These are phyloP conservation scores for Lepidurus couesii DNA, from an alignment of 1,140 invertebrate genomes.

Conservation along the genomic window DNA sequence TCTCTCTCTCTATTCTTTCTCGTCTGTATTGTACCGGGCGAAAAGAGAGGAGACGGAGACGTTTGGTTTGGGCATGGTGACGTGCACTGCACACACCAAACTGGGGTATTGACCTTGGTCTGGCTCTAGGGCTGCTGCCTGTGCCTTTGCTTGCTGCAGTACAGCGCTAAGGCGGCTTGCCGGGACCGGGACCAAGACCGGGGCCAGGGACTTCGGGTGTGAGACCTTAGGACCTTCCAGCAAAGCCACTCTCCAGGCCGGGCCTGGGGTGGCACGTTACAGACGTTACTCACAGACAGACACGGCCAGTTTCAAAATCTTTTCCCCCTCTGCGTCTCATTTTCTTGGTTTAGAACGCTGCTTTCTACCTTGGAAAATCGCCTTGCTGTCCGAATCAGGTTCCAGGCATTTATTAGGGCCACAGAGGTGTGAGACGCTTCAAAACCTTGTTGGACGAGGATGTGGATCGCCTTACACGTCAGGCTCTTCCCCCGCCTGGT, in stretches of 20 bases:
- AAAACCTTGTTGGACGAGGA: neutral
- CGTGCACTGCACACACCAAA: slow-evolving; percentile 18
- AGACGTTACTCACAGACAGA: neutral
- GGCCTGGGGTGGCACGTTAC: slow-evolving; percentile 8
- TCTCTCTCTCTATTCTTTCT: neutral
- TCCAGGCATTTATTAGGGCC: neutral
- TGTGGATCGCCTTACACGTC: neutral
- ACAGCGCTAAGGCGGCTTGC: neutral
- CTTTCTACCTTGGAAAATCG: neutral
- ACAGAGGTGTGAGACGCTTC: neutral
- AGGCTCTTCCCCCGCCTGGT: neutral
- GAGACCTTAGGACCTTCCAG: neutral
- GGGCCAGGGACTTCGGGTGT: neutral
- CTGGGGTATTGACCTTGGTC: slow-evolving; percentile 20
- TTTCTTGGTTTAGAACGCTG: neutral
- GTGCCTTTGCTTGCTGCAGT: neutral
- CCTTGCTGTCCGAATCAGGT: neutral
- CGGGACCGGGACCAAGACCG: neutral
- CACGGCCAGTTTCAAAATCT: neutral
- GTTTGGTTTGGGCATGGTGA: neutral
- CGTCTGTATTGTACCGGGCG: slow-evolving; percentile 8
- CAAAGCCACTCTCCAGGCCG: neutral
- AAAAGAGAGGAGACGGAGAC: slow-evolving; percentile 1
- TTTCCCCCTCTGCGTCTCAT: neutral
- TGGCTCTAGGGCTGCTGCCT: slow-evolving; percentile 1